phyloP scores from a whole-genome alignment of 2,888 invertebrate genomes.

The Meghimatium bilineatum region DNA sequence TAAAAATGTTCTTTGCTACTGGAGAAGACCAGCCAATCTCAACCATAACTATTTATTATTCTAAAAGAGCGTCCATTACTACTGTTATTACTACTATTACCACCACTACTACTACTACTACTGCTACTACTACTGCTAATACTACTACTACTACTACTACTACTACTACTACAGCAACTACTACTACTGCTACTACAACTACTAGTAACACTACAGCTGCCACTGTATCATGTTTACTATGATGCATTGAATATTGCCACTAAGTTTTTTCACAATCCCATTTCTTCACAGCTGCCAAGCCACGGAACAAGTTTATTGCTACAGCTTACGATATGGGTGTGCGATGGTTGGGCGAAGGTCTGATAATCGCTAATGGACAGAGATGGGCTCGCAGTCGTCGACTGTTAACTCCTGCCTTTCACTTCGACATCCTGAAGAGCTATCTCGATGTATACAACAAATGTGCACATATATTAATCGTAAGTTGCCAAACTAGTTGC shows the following conservation, averaged over 20 bases:
- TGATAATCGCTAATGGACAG: slow-evolving; percentile 60
- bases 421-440: slow-evolving; percentile 51
- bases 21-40: too few species aligned
- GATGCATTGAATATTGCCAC: neutral
- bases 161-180: neutral
- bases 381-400: slow-evolving; percentile 62
- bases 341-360: slow-evolving; percentile 63
- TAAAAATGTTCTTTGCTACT: too few species aligned
- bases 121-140: neutral
- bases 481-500: neutral
- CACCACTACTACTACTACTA: neutral
- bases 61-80: neutral
- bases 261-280: neutral
- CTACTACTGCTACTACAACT: neutral
- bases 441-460: slow-evolving; percentile 58
- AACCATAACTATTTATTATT: slow-evolving; percentile 16
- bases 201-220: neutral
- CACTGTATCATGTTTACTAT: neutral
- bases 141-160: neutral
- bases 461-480: slow-evolving; percentile 8
- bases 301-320: slow-evolving; percentile 23
- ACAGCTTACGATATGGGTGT: slow-evolving; percentile 59
- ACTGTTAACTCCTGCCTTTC: slow-evolving; percentile 53
- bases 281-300: slow-evolving; percentile 42
- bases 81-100: neutral